Evolutionary conservation across 2,797 vertebrate genomes (phyloP).

Genomic region (Myioborus melanocephalus): DNA sequence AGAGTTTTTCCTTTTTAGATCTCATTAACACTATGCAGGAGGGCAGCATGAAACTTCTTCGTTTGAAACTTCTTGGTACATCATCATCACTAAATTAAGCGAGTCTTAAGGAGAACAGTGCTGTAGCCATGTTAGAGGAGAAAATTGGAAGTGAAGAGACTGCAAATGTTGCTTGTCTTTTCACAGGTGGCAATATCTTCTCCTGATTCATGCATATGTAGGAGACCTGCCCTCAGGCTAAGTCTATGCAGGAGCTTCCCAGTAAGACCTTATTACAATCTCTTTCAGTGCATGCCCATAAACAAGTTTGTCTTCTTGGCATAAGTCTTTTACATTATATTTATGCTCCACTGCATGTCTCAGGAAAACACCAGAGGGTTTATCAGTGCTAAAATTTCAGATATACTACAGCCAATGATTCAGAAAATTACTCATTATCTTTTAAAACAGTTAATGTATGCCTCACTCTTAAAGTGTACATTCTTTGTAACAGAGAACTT

Average conservation of each 20-base stretch:
- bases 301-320: not conserved
- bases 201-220: not conserved
- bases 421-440: not conserved
- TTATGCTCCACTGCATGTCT: not conserved
- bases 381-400: not conserved
- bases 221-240: not conserved
- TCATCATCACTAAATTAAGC: not conserved
- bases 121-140: not conserved
- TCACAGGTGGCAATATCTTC: not conserved
- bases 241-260: not conserved
- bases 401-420: not conserved
- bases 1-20: accelerated
- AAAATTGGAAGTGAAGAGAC: not conserved
- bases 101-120: not conserved
- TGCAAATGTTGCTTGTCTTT: not conserved
- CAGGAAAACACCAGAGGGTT: not conserved
- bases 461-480: not conserved
- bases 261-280: not conserved
- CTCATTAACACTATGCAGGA: not conserved
- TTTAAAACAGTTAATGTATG: not conserved
- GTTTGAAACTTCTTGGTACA: not conserved
- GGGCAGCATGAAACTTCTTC: not conserved
- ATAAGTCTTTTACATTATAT: not conserved
- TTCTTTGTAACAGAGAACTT: not conserved
- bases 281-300: not conserved